Percentiles rank a stretch among this genome's conserved stretches.
phyloP scores from a whole-genome alignment of 1,140 invertebrate species.

The Monomorium pharaonis region DNA sequence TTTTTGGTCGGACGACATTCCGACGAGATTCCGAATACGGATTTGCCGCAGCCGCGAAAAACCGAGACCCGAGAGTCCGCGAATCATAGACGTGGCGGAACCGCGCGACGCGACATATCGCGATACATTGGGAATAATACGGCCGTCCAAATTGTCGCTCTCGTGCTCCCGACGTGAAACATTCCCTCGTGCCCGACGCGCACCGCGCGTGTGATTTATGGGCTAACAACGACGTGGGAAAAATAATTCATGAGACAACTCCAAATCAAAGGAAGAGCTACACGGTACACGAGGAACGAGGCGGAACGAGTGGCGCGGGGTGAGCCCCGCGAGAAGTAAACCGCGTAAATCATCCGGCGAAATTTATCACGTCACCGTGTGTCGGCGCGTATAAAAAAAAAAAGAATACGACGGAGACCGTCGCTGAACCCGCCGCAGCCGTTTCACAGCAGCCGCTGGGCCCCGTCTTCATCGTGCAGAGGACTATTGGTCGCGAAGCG shows the following conservation, averaged over 20 bases:
- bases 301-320: not conserved
- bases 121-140: not conserved
- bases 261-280: not conserved
- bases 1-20: not conserved
- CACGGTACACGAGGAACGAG: not conserved
- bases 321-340: not conserved
- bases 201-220: not conserved
- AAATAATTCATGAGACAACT: constrained; percentile 19
- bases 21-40: not conserved
- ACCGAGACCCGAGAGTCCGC: too few species aligned
- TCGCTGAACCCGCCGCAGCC: not conserved
- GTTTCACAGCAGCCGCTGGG: not conserved
- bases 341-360: constrained; percentile 15
- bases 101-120: not conserved
- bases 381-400: not conserved
- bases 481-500: not conserved
- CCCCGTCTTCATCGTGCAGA: constrained; percentile 2
- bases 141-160: not conserved
- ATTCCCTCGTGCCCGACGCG: not conserved
- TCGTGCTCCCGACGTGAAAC: not conserved
- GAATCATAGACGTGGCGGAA: not conserved
- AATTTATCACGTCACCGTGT: constrained; percentile 34
- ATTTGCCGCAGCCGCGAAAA: not conserved
- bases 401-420: constrained; percentile 26
- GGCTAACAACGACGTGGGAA: not conserved